Evolutionary conservation across 2,113 vertebrate genomes (phyloP).

Genomic region (Zosterops japonicus): DNA sequence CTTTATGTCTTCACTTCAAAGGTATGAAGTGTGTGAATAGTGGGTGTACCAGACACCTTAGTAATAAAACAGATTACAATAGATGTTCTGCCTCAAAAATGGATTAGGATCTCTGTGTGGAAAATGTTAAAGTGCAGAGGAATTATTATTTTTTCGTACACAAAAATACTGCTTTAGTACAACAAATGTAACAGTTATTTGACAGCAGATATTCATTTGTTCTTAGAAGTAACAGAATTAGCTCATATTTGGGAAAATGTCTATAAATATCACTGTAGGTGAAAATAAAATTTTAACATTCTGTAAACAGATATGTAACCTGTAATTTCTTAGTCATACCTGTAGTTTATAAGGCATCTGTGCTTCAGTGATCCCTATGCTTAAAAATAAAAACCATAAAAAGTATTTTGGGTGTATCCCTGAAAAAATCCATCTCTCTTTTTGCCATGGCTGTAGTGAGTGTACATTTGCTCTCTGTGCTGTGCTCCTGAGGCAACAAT

Average conservation of each 20-base stretch:
- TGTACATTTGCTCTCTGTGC: neutral
- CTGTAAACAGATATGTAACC: neutral
- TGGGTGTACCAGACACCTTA: neutral
- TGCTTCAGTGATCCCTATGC: neutral
- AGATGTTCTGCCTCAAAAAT: neutral
- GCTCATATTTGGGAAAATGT: neutral
- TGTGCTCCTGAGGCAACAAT: neutral
- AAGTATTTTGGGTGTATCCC: neutral
- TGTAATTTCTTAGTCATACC: neutral
- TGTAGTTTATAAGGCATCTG: neutral
- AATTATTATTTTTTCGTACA: neutral
- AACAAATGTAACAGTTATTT: neutral
- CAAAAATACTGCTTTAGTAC: neutral
- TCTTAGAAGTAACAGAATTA: neutral
- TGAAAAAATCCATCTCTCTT: neutral
- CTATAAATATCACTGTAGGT: neutral
- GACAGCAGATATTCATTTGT: neutral
- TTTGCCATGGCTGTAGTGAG: neutral
- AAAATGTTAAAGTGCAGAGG: constrained; percentile 4
- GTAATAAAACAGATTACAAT: neutral
- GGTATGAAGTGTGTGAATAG: neutral
- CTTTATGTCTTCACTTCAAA: neutral
- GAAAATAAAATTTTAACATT: neutral
- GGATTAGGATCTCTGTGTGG: neutral
- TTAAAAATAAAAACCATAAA: neutral